Evolutionary conservation across 2,113 vertebrate species (phyloP).

Genomic region (Chaetura pelagica): DNA sequence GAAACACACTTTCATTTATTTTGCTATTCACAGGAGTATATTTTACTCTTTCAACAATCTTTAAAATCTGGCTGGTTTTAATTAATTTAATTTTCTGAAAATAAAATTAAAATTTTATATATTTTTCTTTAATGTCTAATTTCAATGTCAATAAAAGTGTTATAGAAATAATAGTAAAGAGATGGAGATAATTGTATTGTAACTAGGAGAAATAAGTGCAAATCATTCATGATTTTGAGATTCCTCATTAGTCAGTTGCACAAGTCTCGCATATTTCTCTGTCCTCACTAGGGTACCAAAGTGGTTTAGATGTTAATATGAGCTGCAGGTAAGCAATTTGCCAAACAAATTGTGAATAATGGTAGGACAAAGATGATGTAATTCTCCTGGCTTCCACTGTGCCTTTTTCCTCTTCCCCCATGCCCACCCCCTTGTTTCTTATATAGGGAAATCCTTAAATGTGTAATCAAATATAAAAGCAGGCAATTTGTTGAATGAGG

Average conservation of each 20-base stretch:
- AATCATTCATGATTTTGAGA: neutral
- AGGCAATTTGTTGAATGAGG: neutral
- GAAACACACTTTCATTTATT: neutral
- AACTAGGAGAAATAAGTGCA: neutral
- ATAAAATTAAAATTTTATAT: neutral
- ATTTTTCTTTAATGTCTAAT: neutral
- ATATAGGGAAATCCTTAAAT: neutral
- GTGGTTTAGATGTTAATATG: neutral
- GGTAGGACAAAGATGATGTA: neutral
- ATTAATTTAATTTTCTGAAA: neutral
- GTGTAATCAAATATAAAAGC: neutral
- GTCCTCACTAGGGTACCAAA: neutral
- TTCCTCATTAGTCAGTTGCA: neutral
- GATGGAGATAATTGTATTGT: neutral
- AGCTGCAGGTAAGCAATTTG: neutral
- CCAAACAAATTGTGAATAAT: neutral
- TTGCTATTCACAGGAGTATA: neutral
- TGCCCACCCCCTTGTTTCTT: neutral
- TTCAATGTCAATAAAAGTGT: neutral
- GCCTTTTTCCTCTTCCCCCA: rapidly evolving
- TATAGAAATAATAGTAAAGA: neutral
- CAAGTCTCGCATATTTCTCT: neutral
- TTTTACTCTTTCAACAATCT: neutral
- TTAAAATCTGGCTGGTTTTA: neutral
- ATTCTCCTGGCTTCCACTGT: neutral